These are phyloP conservation scores for Pseudomyrmex cubaensis DNA, from an alignment of 1,140 invertebrate species.

Conservation along the genomic window DNA sequence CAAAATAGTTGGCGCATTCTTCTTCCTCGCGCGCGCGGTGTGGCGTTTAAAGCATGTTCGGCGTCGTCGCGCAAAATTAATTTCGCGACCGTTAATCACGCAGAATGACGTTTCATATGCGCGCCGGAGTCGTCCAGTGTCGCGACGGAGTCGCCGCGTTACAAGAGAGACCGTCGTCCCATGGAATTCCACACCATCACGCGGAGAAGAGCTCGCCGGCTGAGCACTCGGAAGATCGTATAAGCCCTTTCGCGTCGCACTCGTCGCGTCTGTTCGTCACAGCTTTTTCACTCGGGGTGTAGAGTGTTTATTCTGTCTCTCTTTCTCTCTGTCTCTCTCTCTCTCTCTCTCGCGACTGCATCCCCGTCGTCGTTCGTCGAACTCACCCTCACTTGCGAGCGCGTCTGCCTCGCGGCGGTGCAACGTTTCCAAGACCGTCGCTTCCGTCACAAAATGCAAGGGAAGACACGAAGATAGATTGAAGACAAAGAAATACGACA, in stretches of 20 bases:
- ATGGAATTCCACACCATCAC: constrained; percentile 26
- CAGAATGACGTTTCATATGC: constrained; percentile 62
- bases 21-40: neutral
- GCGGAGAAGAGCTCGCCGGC: constrained; percentile 13
- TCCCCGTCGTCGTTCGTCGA: constrained; percentile 25
- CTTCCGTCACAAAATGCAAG: constrained; percentile 18
- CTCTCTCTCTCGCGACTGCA: neutral
- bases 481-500: neutral
- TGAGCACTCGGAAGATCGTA: constrained; percentile 8
- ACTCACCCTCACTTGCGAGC: neutral
- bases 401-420: constrained; percentile 15
- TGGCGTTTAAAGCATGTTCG: constrained; percentile 51
- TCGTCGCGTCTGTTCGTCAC: constrained; percentile 12
- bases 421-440: neutral
- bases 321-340: neutral
- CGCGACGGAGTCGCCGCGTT: constrained; percentile 37
- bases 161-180: constrained; percentile 47
- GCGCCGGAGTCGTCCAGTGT: constrained; percentile 62
- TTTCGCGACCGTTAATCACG: constrained; percentile 69
- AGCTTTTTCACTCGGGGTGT: constrained; percentile 41
- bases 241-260: constrained; percentile 31
- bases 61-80: constrained; percentile 68
- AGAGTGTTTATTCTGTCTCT: constrained; percentile 54
- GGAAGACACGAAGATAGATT: constrained; percentile 36
- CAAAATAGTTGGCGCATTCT: constrained; percentile 58